These are phyloP conservation scores for Leptodactylus fuscus DNA, from an alignment of 2,113 vertebrate genomes.

Conservation along the genomic window DNA sequence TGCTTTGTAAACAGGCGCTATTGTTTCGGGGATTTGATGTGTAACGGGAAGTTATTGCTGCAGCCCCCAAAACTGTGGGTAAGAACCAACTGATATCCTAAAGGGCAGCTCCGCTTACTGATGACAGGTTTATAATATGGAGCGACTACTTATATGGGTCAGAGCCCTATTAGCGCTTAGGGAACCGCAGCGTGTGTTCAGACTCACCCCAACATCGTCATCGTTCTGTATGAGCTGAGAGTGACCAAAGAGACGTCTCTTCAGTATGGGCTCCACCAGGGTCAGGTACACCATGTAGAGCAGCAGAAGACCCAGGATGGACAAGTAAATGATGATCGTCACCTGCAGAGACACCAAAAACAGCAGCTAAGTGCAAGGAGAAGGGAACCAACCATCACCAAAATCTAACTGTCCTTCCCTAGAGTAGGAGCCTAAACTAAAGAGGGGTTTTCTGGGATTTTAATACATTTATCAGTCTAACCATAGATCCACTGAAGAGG, in stretches of 20 bases:
- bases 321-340: constrained; percentile 96
- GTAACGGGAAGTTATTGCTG: not conserved
- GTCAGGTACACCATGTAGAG: constrained; percentile 98
- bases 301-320: constrained; percentile 92
- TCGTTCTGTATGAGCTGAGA: constrained; percentile 95
- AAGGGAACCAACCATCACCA: too few relatives aligned
- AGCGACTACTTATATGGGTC: too few relatives aligned
- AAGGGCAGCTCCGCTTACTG: too few relatives aligned
- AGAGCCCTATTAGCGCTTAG: too few relatives aligned
- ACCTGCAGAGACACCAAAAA: constrained; percentile 72
- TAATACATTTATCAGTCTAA: too few relatives aligned
- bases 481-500: too few relatives aligned
- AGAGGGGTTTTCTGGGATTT: too few relatives aligned
- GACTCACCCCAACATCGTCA: constrained; percentile 92
- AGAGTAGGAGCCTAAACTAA: too few relatives aligned
- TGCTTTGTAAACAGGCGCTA: constrained; percentile 13
- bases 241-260: constrained; percentile 94
- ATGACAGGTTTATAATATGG: too few relatives aligned
- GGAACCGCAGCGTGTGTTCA: not conserved
- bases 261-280: constrained; percentile 92
- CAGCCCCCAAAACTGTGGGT: not conserved
- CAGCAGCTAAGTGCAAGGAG: not conserved
- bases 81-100: not conserved
- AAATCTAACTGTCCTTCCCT: too few relatives aligned
- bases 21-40: not conserved